Base-by-base conservation (phyloP, 2,113 vertebrate genomes). In the Telmatochromis sp. region DNA sequence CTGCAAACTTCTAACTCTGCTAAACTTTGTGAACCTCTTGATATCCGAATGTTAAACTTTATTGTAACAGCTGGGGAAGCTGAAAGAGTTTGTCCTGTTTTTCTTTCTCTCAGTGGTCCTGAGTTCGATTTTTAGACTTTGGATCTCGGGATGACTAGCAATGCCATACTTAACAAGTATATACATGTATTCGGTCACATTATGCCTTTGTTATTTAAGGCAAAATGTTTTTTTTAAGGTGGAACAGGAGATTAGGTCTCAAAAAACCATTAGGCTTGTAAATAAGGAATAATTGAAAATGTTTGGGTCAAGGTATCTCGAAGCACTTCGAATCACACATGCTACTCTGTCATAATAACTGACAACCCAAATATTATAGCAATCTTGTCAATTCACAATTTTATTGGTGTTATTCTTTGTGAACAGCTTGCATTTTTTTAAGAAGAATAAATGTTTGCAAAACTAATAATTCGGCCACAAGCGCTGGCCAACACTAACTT, bases 251-350 rank as follows among this genome's bases (percentile, higher is more conserved):
- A 70, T 87, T 85, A 13, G 26, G 60, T 15, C 42, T 7, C 23
- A 85, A 68, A 84, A 78, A 89, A 86, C 75, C 14, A 84, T 21
- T 19, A 63, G 35, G 51, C 5, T 87, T 86, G 55, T 81, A 42
- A 79, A 84, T 80, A 84, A 47, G 26, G 58, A 57, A 51, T 49
- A 55, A 89, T 47, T 54, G 15, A 53, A 81, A 14, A 42, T 51
- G 33, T 82, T 78, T 1, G 7, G 68, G 68, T 85, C 6, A 31
- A 58, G n/a, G 26, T 55, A 83, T 53, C 58, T 73, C 11, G 40
- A 85, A 80, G 57, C 51, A 7, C 17, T 54, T 84, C 6, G 10
- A 19, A 78, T 78, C 21, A 78, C 35, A 60, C 80, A 65, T 5
- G n/a, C 4, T 49, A 21, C 21, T 31, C 26, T 78, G 6, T n/a